Conservation (phyloP, 2,888 invertebrate species). For the Thymelicus acteon region DNA sequence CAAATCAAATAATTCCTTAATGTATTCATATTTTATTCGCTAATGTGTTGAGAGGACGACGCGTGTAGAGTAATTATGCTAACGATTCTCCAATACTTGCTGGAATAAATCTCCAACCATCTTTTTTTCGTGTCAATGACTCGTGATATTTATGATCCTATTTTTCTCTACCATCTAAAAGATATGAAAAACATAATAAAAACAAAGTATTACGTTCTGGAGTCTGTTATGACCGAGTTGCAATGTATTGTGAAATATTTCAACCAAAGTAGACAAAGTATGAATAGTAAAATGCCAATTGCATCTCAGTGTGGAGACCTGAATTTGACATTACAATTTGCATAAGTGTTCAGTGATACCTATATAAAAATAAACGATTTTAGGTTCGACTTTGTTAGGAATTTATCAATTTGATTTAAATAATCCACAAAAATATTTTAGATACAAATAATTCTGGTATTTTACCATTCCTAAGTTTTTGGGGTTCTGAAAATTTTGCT, state of each 20-base stretch:
- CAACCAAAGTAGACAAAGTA: too few species aligned
- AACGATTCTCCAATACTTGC: slow-evolving; percentile 31
- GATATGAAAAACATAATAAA: neutral
- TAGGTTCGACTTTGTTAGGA: too few species aligned
- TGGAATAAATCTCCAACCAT: slow-evolving; percentile 8
- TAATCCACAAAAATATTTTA: too few species aligned
- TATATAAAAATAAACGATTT: too few species aligned
- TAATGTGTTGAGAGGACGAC: slow-evolving; percentile 40
- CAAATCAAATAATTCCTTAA: slow-evolving; percentile 18
- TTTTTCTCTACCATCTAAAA: slow-evolving; percentile 7
- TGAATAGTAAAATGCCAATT: too few species aligned
- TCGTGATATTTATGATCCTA: slow-evolving; percentile 42
- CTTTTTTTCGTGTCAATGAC: slow-evolving; percentile 44
- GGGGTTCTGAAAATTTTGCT: too few species aligned
- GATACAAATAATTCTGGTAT: too few species aligned
- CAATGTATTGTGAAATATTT: neutral
- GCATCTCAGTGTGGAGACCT: too few species aligned
- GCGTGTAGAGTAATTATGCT: slow-evolving; percentile 42
- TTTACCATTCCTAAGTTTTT: too few species aligned
- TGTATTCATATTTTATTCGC: slow-evolving; percentile 35
- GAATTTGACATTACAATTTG: too few species aligned
- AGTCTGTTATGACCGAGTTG: neutral
- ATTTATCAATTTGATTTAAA: too few species aligned
- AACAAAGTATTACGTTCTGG: neutral
- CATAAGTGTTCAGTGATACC: too few species aligned